These are phyloP conservation scores for Poeciliopsis infans DNA, from an alignment of 2,797 vertebrate genomes.

Conservation along the genomic window DNA sequence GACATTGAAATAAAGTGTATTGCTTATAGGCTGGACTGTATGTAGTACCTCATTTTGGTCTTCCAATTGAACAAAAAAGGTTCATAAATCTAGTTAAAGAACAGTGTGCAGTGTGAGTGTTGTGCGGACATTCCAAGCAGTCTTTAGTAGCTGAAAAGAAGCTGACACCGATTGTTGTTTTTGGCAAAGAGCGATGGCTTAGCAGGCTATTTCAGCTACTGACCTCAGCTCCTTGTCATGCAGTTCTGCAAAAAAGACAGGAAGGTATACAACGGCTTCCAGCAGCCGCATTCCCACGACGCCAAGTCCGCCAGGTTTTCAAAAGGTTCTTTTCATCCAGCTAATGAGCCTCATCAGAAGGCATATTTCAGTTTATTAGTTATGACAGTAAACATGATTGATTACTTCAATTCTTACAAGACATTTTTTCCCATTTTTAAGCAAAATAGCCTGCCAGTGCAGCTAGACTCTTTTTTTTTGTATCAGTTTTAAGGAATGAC, in stretches of 20 bases:
- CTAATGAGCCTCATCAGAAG: too few species aligned
- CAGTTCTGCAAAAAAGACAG: neutral
- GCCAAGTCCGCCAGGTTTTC: neutral
- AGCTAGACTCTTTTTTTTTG: too few species aligned
- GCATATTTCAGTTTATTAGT: too few species aligned
- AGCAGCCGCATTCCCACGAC: neutral
- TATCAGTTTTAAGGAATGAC: too few species aligned
- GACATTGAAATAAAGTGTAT: neutral
- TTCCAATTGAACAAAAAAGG: neutral
- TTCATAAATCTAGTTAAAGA: neutral
- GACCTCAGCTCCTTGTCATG: neutral
- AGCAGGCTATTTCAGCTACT: neutral
- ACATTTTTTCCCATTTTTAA: too few species aligned
- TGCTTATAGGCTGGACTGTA: neutral
- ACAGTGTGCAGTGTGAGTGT: neutral
- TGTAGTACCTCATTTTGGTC: neutral
- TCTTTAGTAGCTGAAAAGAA: neutral
- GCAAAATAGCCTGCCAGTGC: too few species aligned
- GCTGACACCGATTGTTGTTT: slow-evolving; percentile 1
- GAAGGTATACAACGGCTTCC: neutral
- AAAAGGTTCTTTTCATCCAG: neutral
- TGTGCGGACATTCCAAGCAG: neutral
- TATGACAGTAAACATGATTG: too few species aligned
- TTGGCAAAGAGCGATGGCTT: neutral
- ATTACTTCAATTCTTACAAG: too few species aligned